These are phyloP conservation scores for Littorina saxatilis DNA, from an alignment of 1,140 invertebrate species.

Conservation along the genomic window DNA sequence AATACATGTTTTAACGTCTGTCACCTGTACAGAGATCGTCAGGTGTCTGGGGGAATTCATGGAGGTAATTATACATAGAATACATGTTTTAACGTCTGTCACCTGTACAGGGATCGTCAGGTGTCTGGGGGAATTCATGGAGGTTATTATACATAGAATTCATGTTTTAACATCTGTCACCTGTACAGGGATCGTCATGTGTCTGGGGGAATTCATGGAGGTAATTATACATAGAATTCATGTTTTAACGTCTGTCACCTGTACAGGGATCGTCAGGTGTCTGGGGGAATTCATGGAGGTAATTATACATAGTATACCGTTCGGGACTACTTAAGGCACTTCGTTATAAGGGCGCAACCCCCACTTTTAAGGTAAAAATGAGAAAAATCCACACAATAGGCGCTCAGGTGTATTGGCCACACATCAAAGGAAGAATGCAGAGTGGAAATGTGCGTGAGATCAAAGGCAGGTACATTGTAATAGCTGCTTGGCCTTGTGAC, in stretches of 20 bases:
- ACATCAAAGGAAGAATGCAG: too few relatives aligned
- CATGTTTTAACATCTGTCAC: background rate
- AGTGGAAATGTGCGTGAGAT: background rate
- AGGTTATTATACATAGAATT: slow-evolving; percentile 79
- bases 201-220: too few relatives aligned
- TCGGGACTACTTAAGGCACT: background rate
- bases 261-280: too few relatives aligned
- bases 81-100: slow-evolving; percentile 79
- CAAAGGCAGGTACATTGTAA: too few relatives aligned
- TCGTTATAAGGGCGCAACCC: too few relatives aligned
- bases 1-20: slow-evolving; percentile 78
- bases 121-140: slow-evolving; percentile 85
- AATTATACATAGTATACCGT: background rate
- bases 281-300: too few relatives aligned
- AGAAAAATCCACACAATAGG: too few relatives aligned
- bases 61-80: slow-evolving; percentile 79
- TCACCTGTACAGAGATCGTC: slow-evolving; percentile 87
- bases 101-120: slow-evolving; percentile 88
- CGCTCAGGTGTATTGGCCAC: too few relatives aligned
- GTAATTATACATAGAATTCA: background rate
- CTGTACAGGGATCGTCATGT: too few relatives aligned
- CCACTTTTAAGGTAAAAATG: too few relatives aligned
- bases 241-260: background rate
- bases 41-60: slow-evolving; percentile 86
- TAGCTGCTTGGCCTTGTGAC: too few relatives aligned